Base-by-base conservation (phyloP, 2,888 invertebrate species). In the Adelphocoris suturalis region DNA sequence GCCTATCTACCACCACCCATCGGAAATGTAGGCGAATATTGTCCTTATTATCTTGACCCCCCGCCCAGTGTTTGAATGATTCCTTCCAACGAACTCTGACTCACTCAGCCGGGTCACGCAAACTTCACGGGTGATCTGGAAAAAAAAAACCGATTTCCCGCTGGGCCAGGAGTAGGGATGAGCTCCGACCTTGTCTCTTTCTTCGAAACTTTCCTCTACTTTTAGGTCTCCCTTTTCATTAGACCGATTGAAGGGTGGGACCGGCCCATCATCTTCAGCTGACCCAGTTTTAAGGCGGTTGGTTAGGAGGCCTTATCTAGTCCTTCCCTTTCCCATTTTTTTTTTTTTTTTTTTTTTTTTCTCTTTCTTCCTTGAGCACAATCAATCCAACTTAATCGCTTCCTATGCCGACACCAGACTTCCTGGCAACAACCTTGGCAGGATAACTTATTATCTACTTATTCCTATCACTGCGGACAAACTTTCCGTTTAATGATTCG, bases 201-300 rank as follows among this genome's bases (percentile, higher is more conserved):
- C n/a, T 19, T n/a, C 14, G 7, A 19, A 61, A 14, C 14, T 52
- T 52, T 52, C 19, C 23, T 13, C 28, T 23, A 28, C 4, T 19
- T 19, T 19, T 28, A 27, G 9, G 1, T 48, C 16, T 14, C 47
- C n/a, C 61, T 81, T 48, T 81, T 81, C 81, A 46, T 47, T 81
- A 81, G 47, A 48, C 5, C 76, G 81, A 81, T 81, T 47, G 81
- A 48, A 37, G 81, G 81, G 81, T 81, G 81, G 23, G 80, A 13
- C 80, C 80, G n/a, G 46, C 61, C 61, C 61, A 48, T 81, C 81
- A 81, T 81, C 81, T 48, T 16, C 16, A 47, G 81, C 48, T 81
- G 81, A 81, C 81, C 81, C 48, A 81, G 47, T 81, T 81, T 37
- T 81, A 48, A 37, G 28, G 80, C 27, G 46, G 28, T 80, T 78